These are phyloP conservation scores for Pangasius djambal DNA, from an alignment of 2,797 vertebrate species.

Conservation along the genomic window DNA sequence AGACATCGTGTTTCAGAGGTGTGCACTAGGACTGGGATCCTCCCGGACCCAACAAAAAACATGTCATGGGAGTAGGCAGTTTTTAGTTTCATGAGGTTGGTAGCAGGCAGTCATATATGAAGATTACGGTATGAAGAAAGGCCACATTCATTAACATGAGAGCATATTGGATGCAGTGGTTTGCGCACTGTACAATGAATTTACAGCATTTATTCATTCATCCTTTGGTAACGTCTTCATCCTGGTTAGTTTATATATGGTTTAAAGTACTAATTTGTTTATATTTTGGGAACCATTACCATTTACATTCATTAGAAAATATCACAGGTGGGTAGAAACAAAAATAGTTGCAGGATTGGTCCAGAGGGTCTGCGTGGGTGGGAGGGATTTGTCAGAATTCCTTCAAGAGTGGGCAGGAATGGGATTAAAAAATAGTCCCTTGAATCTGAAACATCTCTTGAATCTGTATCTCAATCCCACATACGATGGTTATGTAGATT, in stretches of 20 bases:
- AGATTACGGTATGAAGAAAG: background rate
- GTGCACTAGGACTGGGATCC: background rate
- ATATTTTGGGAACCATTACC: background rate
- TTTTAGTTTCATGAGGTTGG: background rate
- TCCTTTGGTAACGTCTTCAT: background rate
- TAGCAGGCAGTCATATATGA: background rate
- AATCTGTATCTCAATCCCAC: conserved; percentile 9
- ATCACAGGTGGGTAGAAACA: background rate
- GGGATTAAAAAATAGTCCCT: background rate
- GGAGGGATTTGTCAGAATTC: conserved; percentile 7
- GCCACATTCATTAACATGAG: background rate
- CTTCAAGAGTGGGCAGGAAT: background rate
- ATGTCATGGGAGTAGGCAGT: background rate
- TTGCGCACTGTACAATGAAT: background rate
- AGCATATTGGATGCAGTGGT: background rate
- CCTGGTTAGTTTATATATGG: background rate
- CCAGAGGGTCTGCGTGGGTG: background rate
- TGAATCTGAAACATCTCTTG: background rate
- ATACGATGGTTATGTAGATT: conserved; percentile 37
- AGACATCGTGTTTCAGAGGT: background rate
- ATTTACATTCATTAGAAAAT: background rate
- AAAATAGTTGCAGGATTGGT: background rate
- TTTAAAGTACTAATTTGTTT: background rate
- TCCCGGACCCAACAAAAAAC: background rate
- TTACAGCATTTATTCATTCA: background rate